phyloP scores from a whole-genome alignment of 2,797 vertebrate genomes.

The Chelmon rostratus region DNA sequence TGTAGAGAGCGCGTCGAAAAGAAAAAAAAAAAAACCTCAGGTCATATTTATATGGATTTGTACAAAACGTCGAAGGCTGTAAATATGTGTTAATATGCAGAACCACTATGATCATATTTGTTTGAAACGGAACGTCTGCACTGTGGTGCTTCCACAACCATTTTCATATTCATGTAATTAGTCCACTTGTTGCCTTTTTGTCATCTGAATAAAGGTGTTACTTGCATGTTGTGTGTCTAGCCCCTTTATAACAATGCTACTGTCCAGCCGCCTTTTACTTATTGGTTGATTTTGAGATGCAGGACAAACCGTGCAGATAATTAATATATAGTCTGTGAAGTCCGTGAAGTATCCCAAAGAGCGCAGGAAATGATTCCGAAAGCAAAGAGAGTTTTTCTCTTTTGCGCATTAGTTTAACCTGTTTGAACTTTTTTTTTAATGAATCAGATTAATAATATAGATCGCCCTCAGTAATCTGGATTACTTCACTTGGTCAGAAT shows the following conservation, averaged over 20 bases:
- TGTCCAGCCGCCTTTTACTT: not conserved
- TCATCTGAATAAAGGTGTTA: constrained; percentile 87
- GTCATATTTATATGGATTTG: constrained; percentile 90
- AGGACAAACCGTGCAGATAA: not conserved
- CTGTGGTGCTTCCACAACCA: constrained; percentile 74
- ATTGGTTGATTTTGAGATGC: not conserved
- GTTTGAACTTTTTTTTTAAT: not conserved
- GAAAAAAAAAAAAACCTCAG: constrained; percentile 80
- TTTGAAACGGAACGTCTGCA: constrained; percentile 78
- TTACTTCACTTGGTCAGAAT: no score
- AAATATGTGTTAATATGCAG: constrained; percentile 89
- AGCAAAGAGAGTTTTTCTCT: no score
- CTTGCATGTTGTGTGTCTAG: constrained; percentile 75
- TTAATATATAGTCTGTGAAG: not conserved
- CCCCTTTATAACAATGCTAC: constrained; percentile 49
- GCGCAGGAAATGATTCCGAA: not conserved
- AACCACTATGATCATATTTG: constrained; percentile 88
- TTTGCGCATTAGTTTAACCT: not conserved
- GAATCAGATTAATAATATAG: not conserved
- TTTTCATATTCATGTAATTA: constrained; percentile 86
- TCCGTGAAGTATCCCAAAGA: not conserved
- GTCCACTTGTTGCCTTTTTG: constrained; percentile 84
- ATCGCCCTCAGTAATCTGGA: not conserved
- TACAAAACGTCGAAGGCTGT: constrained; percentile 89
- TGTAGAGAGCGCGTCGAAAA: constrained; percentile 67